Evolutionary conservation across 2,888 invertebrate species (phyloP), one percentile per base, ranked within the genome.

Genomic region (Melanostoma mellinum): DNA sequence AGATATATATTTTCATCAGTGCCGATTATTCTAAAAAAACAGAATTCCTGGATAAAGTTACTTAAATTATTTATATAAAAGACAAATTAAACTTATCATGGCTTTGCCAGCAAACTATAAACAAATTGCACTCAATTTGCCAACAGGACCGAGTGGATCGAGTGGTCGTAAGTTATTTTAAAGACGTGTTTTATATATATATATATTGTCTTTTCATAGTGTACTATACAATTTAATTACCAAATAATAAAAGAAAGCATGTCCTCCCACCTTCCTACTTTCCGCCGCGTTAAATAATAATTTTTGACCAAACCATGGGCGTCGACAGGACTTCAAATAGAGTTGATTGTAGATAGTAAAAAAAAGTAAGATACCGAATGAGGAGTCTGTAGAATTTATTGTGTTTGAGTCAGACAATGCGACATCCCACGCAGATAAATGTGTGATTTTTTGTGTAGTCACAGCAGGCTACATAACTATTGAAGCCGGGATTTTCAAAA

Each of bases 31-130:
- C 20, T 20, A 20, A 20, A 20, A 20, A 20, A 20, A 20, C 0
- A 20, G 20, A 20, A 20, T 20, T 20, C 20, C 20, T 20, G 20
- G 20, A 20, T 20, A 20, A 58, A 58, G 42, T 58, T 35, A 32
- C 32, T 5, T 40, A n/a, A 20, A 6, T 42, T 58, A 2, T 32
- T n/a, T 40, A 4, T 44, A 4, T 3, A 60, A 42, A 44, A 0
- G 30, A 10, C 0, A 32, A 50, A 0, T 3, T 20, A 42, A 8
- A 36, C 48, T 20, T 8, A 36, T 38, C 38, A 97, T 97, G 97
- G 95, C 97, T 87, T 92, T 97, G 86, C 96, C 96, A 76, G 93
- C 94, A 87, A 96, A 95, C 91, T 97, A 96, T 90, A 97, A 97
- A 91, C 96, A 96, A 93, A 94, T 96, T 87, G 95, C 96, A 72